phyloP scores from a whole-genome alignment of 1,140 invertebrate genomes.

The Drosophila kurseongensis region DNA sequence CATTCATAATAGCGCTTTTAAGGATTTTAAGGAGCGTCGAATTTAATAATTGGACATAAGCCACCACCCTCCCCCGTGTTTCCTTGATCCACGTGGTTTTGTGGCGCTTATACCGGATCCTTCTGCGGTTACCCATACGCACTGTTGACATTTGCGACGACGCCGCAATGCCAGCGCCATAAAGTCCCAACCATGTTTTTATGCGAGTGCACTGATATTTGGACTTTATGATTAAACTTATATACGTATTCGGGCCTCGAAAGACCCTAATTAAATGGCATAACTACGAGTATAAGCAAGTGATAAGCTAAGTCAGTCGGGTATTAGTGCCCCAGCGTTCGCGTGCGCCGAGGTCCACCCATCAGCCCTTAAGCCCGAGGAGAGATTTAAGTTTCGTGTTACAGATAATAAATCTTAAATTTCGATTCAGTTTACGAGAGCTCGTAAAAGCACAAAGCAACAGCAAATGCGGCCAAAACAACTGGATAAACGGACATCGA shows the following conservation, averaged over 20 bases:
- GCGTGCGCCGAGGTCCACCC: slow-evolving; percentile 6
- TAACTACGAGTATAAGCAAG: slow-evolving; percentile 54
- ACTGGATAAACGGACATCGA: slow-evolving; percentile 35
- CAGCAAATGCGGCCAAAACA: slow-evolving; percentile 25
- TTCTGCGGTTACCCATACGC: slow-evolving; percentile 54
- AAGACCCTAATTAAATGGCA: slow-evolving; percentile 71
- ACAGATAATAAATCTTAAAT: slow-evolving; percentile 81
- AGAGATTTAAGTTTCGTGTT: slow-evolving; percentile 67
- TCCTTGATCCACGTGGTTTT: slow-evolving; percentile 13
- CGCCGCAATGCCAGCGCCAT: slow-evolving; percentile 55
- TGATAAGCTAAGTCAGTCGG: slow-evolving; percentile 56
- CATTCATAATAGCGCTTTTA: slow-evolving; percentile 29
- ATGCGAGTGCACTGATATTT: slow-evolving; percentile 26
- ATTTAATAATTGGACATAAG: slow-evolving; percentile 64
- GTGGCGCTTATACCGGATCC: slow-evolving; percentile 23
- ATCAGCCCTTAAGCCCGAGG: slow-evolving; percentile 15
- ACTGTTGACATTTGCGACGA: slow-evolving; percentile 59
- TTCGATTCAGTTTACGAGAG: slow-evolving; percentile 70
- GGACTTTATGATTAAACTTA: slow-evolving; percentile 45
- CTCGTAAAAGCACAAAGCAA: slow-evolving; percentile 71
- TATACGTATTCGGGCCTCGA: slow-evolving; percentile 30
- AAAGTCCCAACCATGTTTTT: slow-evolving; percentile 52
- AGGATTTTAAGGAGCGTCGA: slow-evolving; percentile 23
- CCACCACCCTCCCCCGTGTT: background rate
- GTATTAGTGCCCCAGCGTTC: slow-evolving; percentile 12